These are phyloP conservation scores for Akabosia matsudoensis DNA, from an alignment of 1,140 invertebrate genomes.

Conservation along the genomic window DNA sequence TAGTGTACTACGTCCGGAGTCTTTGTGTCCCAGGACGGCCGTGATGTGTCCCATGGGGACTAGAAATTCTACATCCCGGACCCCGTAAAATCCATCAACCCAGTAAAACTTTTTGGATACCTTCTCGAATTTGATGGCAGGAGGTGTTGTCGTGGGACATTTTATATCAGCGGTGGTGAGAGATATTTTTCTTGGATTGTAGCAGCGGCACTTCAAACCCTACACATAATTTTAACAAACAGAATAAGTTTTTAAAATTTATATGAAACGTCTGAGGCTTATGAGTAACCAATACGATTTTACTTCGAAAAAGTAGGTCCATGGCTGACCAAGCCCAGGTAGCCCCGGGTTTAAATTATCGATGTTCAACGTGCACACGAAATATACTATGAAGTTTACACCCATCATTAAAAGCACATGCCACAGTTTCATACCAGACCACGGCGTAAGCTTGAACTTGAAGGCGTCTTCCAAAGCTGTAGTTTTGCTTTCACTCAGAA, in stretches of 20 bases:
- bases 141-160: too few species aligned
- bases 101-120: not conserved
- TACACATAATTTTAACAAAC: too few species aligned
- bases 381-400: constrained; percentile 11
- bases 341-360: constrained; percentile 28
- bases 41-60: constrained; percentile 7
- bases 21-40: constrained; percentile 21
- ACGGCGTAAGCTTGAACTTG: not conserved
- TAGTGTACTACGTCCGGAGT: constrained; percentile 22
- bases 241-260: not conserved
- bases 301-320: constrained; percentile 5
- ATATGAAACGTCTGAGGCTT: not conserved
- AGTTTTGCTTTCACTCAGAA: not conserved
- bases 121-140: not conserved
- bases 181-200: too few species aligned
- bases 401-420: constrained; percentile 11
- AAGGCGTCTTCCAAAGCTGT: not conserved
- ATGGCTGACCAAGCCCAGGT: not conserved
- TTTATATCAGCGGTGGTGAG: too few species aligned
- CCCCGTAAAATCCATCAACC: not conserved
- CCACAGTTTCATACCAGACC: not conserved
- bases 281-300: not conserved
- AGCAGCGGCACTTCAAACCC: too few species aligned
- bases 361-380: constrained; percentile 16
- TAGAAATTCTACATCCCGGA: constrained; percentile 7